Base-by-base conservation (phyloP, 2,113 vertebrate genomes). In the Meles meles region DNA sequence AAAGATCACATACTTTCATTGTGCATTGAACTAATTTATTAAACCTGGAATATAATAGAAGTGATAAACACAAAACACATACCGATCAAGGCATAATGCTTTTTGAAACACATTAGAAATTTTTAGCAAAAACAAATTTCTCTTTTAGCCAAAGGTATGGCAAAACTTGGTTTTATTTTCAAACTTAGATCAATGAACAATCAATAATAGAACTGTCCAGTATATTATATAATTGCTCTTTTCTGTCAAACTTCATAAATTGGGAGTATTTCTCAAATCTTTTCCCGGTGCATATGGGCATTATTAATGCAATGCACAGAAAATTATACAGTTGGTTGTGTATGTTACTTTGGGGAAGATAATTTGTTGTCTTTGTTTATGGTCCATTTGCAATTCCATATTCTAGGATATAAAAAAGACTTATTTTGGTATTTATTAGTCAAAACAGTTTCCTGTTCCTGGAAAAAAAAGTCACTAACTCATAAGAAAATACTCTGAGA, bases 141-240 rank as follows among this genome's bases (percentile, higher is more conserved):
- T 55, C 92, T 85, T 94, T 95, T 84, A 87, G 77, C 3, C 5
- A 52, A 93, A 47, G 18, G 0, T 87, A 34, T 83, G 29, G 21
- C 29, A 87, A 94, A 93, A 84, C 39, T 7, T 59, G 7, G 14
- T 79, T 87, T 96, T 90, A 57, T 90, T 90, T 95, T 96, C n/a
- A 88, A 88, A 72, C 14, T 87, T 79, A 76, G 59, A 31, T 13
- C 11, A 29, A 12, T 71, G 31, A 87, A 83, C 6, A 71, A 13
- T 65, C 15, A n/a, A 6, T 77, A 77, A 77, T 39, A 29, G 14
- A 94, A 55, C 8, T 79, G 42, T 29, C 80, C 65, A 44, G 7
- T 0, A 31, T 11, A 74, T n/a, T 12, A 10, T 37, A 67, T 2
- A 69, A 49, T 55, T 39, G 12, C 1, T 31, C 3, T 44, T 79